Evolutionary conservation across 2,888 invertebrate genomes (phyloP).

Genomic region (Sclerodermus sp.): DNA sequence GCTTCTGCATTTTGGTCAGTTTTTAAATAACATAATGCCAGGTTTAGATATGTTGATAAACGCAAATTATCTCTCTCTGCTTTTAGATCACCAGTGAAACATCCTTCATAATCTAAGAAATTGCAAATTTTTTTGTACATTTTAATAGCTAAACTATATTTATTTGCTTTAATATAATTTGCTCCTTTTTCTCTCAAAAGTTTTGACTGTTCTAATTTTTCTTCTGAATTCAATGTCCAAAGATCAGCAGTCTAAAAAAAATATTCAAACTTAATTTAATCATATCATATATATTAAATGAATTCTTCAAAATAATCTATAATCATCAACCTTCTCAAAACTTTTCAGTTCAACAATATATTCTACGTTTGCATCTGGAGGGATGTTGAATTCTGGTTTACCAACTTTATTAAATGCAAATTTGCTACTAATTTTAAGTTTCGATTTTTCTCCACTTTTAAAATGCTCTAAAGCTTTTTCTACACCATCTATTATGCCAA

Average conservation of each 20-base stretch:
- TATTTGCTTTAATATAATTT: constrained; percentile 79
- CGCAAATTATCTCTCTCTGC: constrained; percentile 63
- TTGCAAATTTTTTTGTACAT: constrained; percentile 81
- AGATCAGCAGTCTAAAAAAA: constrained; percentile 67
- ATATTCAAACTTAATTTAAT: background rate
- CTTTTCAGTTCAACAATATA: constrained; percentile 80
- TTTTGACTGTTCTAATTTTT: constrained; percentile 81
- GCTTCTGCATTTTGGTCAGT: constrained; percentile 71
- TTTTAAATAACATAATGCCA: constrained; percentile 81
- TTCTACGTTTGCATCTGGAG: constrained; percentile 75
- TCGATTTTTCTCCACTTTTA: constrained; percentile 76
- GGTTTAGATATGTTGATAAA: constrained; percentile 76
- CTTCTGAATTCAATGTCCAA: constrained; percentile 79
- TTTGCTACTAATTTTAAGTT: constrained; percentile 72
- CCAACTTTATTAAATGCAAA: constrained; percentile 80
- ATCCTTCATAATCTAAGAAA: constrained; percentile 60
- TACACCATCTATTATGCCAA: constrained; percentile 76
- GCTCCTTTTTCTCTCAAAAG: constrained; percentile 90
- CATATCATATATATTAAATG: background rate
- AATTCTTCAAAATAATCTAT: no score
- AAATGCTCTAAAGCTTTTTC: constrained; percentile 83
- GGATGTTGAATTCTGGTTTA: constrained; percentile 71
- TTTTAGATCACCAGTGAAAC: constrained; percentile 39
- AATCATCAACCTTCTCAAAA: constrained; percentile 74
- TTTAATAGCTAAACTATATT: constrained; percentile 77